Conservation (phyloP, 2,888 invertebrate genomes). For the Cataglyphis altisquamis region DNA sequence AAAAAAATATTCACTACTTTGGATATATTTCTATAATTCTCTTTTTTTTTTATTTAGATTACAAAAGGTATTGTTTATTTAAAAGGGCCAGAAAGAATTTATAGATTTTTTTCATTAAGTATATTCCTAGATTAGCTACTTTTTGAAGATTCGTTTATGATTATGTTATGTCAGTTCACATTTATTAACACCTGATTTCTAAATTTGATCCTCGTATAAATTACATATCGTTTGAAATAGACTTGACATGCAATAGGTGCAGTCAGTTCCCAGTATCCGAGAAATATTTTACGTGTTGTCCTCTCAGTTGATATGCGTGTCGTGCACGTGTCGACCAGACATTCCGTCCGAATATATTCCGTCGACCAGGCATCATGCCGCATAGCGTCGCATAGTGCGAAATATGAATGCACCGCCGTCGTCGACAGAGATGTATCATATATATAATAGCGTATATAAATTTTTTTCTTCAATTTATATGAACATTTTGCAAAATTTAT, state of each 20-base stretch:
- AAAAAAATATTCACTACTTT: neutral
- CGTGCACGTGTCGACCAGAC: slow-evolving; percentile 24
- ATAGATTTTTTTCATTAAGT: neutral
- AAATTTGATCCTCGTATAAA: neutral
- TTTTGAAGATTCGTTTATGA: no score
- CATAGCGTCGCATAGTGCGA: slow-evolving; percentile 29
- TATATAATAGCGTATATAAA: neutral
- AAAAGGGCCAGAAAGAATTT: neutral
- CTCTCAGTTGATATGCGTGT: slow-evolving; percentile 1
- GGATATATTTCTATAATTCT: neutral
- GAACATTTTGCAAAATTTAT: neutral
- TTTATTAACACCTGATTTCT: neutral
- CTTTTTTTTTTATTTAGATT: neutral
- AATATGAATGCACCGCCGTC: neutral
- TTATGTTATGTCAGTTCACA: neutral
- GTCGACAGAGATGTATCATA: slow-evolving; percentile 1
- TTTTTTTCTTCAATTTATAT: neutral
- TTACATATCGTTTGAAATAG: neutral
- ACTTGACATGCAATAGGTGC: neutral
- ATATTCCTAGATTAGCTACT: neutral
- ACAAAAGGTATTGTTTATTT: neutral
- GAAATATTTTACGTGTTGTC: slow-evolving; percentile 28
- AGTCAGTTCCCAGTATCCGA: neutral
- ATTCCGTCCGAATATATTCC: slow-evolving; percentile 23
- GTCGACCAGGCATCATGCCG: slow-evolving; percentile 19